Evolutionary conservation across 2,113 vertebrate species (phyloP), one percentile per base, ranked within the genome.

Genomic region (Caretta caretta): DNA sequence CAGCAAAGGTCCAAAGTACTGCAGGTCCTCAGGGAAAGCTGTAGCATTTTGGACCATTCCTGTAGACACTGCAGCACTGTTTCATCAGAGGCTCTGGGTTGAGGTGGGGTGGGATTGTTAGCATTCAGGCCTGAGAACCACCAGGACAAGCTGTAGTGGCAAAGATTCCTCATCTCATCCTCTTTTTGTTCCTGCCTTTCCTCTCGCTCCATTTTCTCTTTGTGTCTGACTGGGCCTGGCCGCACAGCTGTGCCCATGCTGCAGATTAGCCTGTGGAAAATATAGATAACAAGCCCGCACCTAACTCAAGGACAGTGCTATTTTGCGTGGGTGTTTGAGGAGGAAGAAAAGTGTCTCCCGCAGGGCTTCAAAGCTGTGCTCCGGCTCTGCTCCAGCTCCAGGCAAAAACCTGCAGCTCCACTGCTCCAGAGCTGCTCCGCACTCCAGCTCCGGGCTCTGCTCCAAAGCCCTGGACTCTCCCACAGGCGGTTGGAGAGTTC

Each of bases 161-260:
- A n/a, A 72, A 20, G 65, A 38, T 72, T 38, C 65, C n/a, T 19
- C 0, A 83, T 80, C 83, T 88, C 72, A 19, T 19, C 56, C 4
- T 54, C n/a, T 72, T 72, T 5, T 48, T 16, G 83, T 35, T 7
- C 78, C 69, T 49, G 29, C 35, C 3, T 20, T 69, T 91, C 86
- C 46, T 38, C 19, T 35, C 31, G 2, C 62, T 65, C 31, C 13
- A 2, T 35, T 65, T 62, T 35, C 62, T 35, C 62, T 62, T 31
- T 31, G 62, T 65, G 31, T 65, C 62, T 65, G 62, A 35, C 31
- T 19, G 69, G n/a, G 35, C 31, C 31, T 51, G 81, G 12, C 62
- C 79, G 25, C 0, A 0, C 8, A 19, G 17, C 59, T 2, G 0
- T 10, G 1, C 65, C 38, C 13, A 42, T 3, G 6, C 69, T 46